Percentiles rank a stretch among this genome's conserved stretches.
Evolutionary conservation across 2,797 vertebrate species (phyloP).

Genomic region (Nyctalus aviator): DNA sequence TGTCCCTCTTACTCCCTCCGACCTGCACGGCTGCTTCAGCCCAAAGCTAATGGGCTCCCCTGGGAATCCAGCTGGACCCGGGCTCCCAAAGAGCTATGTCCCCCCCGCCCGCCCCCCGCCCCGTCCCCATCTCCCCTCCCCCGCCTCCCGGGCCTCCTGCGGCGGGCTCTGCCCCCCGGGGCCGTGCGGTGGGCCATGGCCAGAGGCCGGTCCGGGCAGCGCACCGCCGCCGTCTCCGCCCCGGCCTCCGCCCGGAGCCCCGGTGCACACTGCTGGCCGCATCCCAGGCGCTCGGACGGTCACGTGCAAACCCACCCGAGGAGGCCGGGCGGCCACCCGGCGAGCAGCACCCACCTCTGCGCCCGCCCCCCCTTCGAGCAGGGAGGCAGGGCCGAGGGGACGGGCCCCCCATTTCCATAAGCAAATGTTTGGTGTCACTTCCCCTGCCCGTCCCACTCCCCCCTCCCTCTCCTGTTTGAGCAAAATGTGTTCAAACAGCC

Average conservation of each 20-base stretch:
- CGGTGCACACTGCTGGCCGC: background rate
- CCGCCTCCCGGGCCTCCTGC: background rate
- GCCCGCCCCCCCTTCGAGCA: fast-evolving
- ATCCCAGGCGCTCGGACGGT: too few relatives aligned
- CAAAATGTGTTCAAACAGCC: constrained; percentile 61
- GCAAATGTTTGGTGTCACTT: constrained; percentile 41
- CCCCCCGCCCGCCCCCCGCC: too few relatives aligned
- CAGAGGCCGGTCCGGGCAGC: background rate
- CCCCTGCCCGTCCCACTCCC: background rate
- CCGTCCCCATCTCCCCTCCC: background rate
- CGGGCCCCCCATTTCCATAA: background rate
- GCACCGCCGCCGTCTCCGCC: fast-evolving
- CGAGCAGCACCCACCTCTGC: fast-evolving
- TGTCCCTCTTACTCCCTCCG: background rate
- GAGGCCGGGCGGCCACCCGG: background rate
- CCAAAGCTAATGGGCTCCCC: background rate
- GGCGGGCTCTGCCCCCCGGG: too few relatives aligned
- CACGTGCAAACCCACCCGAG: background rate
- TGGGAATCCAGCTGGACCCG: too few relatives aligned
- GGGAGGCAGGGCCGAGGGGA: fast-evolving
- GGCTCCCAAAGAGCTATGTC: fast-evolving
- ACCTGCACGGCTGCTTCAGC: background rate
- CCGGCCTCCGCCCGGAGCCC: background rate
- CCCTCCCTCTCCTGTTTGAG: constrained; percentile 64
- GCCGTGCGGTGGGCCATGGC: too few relatives aligned